Conservation (phyloP, 1,140 invertebrate genomes). For the Oedothorax gibbosus region DNA sequence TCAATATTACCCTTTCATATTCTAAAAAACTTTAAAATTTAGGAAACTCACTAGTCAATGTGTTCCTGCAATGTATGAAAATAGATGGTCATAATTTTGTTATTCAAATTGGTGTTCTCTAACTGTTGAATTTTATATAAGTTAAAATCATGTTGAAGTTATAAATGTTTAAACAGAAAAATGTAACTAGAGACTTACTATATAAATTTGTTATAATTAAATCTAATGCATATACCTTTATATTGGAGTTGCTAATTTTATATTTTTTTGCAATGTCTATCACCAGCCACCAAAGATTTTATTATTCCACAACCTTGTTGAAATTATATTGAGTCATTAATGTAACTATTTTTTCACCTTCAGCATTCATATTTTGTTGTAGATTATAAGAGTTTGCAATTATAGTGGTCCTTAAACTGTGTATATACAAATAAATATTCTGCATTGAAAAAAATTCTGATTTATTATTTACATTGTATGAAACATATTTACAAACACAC, state of each 20-base stretch:
- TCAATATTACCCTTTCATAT: conserved; percentile 1
- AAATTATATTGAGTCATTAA: neutral
- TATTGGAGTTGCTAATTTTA: no score
- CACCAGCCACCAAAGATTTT: neutral
- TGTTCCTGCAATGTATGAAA: conserved; percentile 15
- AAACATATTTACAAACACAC: neutral
- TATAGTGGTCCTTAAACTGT: conserved; percentile 23
- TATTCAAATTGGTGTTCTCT: conserved; percentile 20
- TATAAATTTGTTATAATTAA: no score
- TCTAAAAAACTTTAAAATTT: neutral
- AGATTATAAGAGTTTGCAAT: conserved; percentile 19
- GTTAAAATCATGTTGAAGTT: no score
- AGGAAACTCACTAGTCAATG: conserved; percentile 30
- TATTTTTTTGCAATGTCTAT: no score
- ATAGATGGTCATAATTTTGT: neutral
- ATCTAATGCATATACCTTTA: no score
- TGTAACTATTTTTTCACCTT: conserved; percentile 1
- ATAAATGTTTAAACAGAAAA: no score
- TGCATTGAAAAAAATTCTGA: conserved; percentile 3
- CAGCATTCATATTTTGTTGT: neutral
- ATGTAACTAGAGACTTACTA: no score
- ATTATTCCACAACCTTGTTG: neutral
- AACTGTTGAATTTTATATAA: conserved; percentile 1
- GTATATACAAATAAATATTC: conserved; percentile 30
- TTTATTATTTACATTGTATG: conserved; percentile 4